Conservation (phyloP, 2,113 vertebrate genomes). For the Lasiurus cinereus region DNA sequence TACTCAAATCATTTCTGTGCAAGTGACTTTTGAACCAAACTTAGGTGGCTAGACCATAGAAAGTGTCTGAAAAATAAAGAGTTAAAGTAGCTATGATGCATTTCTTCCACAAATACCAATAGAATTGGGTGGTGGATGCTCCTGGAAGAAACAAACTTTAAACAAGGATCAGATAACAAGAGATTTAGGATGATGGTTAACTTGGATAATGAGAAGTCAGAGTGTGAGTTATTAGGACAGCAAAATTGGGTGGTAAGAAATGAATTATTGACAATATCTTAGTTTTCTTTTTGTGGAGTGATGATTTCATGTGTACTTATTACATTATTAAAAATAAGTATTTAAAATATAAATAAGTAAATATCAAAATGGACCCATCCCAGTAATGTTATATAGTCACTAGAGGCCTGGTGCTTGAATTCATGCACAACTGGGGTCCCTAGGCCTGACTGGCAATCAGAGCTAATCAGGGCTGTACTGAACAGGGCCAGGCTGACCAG, state of each 20-base stretch:
- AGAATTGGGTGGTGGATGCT: accelerated
- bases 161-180: slow-evolving; percentile 17
- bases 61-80: neutral
- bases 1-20: neutral
- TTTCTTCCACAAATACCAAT: neutral
- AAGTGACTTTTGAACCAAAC: neutral
- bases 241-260: neutral
- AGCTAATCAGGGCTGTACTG: too few relatives aligned
- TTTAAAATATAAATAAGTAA: neutral
- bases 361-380: neutral
- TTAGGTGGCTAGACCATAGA: neutral
- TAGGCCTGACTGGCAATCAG: too few relatives aligned
- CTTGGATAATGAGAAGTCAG: neutral
- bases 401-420: too few relatives aligned
- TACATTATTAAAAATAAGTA: neutral
- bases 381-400: too few relatives aligned
- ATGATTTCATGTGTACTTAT: neutral
- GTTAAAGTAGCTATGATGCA: neutral
- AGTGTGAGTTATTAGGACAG: neutral
- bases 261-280: neutral
- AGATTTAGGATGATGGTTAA: neutral
- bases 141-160: neutral
- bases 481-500: too few relatives aligned
- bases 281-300: neutral
- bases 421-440: too few relatives aligned